Base-by-base conservation (phyloP, 37 sponge, comb jelly and placozoan species). In the Mnemiopsis leidyi region DNA sequence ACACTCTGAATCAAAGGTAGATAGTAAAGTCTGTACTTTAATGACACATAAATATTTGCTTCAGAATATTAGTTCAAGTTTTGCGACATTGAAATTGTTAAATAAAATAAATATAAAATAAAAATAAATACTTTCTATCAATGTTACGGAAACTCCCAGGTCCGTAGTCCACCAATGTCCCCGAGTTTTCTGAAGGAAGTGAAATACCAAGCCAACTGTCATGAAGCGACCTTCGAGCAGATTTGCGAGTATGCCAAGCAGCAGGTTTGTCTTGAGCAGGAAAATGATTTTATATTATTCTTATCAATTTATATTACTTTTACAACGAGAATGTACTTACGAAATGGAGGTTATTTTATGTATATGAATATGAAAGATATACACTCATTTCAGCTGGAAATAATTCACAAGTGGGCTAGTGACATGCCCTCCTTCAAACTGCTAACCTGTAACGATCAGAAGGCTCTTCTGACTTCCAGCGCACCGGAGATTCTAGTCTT, bases 321-420 rank as follows among this genome's bases (percentile, higher is more conserved):
- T n/a, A n/a, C n/a, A n/a, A n/a, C n/a, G n/a, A n/a, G n/a, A n/a
- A n/a, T n/a, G n/a, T n/a, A n/a, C n/a, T n/a, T n/a, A n/a, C n/a
- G n/a, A n/a, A n/a, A n/a, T n/a, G n/a, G n/a, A n/a, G n/a, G n/a
- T n/a, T n/a, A n/a, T n/a, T n/a, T n/a, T n/a, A n/a, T n/a, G n/a
- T n/a, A n/a, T n/a, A n/a, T n/a, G n/a, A n/a, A n/a, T n/a, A n/a
- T n/a, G n/a, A n/a, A n/a, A n/a, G n/a, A n/a, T n/a, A n/a, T n/a
- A n/a, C 24, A 24, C 23, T 73, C 24, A 23, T 79, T 3, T 79
- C 82, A 79, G 82, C 29, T 79, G 82, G 82, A 79, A 23, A 79
- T 79, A 32, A 79, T 79, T 9, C 82, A 79, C 82, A 79, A 79
- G 82, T 79, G 82, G 82, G 82, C 82, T 7, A 79, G 36, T 79